Evolutionary conservation across 2,888 invertebrate species (phyloP), one percentile per base, ranked within the genome.

Genomic region (Eristalis pertinax): DNA sequence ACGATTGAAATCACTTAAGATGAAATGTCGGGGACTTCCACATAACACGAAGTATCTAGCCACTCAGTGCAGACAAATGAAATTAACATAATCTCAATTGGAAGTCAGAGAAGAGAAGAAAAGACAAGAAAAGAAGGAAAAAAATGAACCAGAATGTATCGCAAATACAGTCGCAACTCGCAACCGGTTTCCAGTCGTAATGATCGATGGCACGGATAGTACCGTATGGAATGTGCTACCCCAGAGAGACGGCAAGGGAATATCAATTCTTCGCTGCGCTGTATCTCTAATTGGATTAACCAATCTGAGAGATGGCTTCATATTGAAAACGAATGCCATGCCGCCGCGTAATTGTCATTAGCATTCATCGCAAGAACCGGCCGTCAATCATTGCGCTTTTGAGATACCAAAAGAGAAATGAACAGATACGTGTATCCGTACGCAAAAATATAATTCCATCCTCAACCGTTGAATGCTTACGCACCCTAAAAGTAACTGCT

Each of bases 221-320:
- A 81, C 81, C 81, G 81, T 76, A 69, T 63, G 69, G 67, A 77
- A 73, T 81, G 72, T 43, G 8, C 24, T 13, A 13, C 8, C 32
- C 32, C 32, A 32, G 32, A 5, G 32, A 5, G 10, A 10, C 32
- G 8, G 24, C 10, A 73, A 73, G 63, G 38, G 79, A 84, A 77
- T 81, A 64, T 69, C 41, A 76, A 84, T 72, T 70, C 22, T n/a
- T 50, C n/a, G n/a, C 43, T n/a, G 32, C 11, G n/a, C 43, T 50
- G n/a, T 50, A n/a, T 41, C 67, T 79, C 62, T 84, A 79, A 75
- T 63, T 70, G 80, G 72, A 76, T 68, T 41, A 75, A 41, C 41
- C 58, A 56, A 72, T 7, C 1, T 7, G 35, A 29, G 32, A 63
- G 19, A 78, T 50, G 50, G 50, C 50, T 26, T 60, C 4, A 26